phyloP scores from a whole-genome alignment of 2,113 vertebrate genomes.

The Alaudala cheleensis region DNA sequence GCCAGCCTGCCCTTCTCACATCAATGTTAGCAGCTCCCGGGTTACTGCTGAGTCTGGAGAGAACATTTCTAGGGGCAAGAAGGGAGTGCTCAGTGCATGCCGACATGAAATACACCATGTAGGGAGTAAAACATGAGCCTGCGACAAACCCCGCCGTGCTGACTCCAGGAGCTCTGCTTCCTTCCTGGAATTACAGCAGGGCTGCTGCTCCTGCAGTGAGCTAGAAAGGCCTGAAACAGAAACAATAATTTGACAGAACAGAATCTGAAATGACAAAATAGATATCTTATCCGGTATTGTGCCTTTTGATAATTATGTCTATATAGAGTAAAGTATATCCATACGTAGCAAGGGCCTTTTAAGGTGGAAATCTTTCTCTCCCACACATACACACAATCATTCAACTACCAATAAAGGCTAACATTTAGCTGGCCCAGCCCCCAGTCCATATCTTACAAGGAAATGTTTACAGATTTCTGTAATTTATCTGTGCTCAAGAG shows the following conservation, averaged over 20 bases:
- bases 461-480: slow-evolving; percentile 62
- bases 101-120: slow-evolving; percentile 9
- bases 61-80: neutral
- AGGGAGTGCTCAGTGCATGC: neutral
- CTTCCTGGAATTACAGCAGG: slow-evolving; percentile 35
- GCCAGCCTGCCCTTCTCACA: neutral
- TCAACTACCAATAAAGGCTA: slow-evolving; percentile 55
- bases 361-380: slow-evolving; percentile 34
- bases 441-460: slow-evolving; percentile 35
- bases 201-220: neutral
- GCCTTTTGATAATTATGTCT: neutral
- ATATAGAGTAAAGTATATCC: slow-evolving; percentile 8
- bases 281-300: neutral
- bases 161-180: slow-evolving; percentile 3
- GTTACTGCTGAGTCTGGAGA: neutral
- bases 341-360: slow-evolving; percentile 36
- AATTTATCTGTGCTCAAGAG: slow-evolving; percentile 66
- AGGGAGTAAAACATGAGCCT: slow-evolving; percentile 19
- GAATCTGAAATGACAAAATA: neutral
- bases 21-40: neutral
- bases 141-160: neutral
- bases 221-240: neutral
- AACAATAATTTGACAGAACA: neutral
- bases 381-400: neutral
- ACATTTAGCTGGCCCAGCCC: neutral